phyloP scores from a whole-genome alignment of 2,888 invertebrate species.

The Clitarchus hookeri region DNA sequence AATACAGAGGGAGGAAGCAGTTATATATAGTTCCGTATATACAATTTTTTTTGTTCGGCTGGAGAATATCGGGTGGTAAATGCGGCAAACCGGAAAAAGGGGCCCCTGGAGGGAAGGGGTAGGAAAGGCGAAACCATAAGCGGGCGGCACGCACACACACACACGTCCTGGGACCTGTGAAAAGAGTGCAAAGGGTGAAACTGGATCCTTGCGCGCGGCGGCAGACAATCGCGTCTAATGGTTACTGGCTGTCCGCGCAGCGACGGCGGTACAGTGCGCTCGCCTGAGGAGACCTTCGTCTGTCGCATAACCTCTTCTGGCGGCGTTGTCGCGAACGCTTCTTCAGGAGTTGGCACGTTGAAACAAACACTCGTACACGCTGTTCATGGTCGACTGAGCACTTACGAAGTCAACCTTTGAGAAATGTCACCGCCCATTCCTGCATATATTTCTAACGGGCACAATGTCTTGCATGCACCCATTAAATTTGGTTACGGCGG shows the following conservation, averaged over 20 bases:
- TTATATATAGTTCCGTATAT: not conserved
- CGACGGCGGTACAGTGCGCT: not conserved
- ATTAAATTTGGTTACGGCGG: no score
- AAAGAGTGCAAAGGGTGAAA: not conserved
- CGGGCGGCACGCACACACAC: not conserved
- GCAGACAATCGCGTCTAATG: not conserved
- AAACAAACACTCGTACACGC: no score
- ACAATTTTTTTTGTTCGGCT: not conserved
- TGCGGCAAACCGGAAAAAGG: not conserved
- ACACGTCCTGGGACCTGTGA: not conserved
- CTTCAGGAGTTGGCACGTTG: no score
- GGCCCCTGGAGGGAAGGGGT: not conserved
- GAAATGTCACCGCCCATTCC: no score
- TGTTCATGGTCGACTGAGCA: no score
- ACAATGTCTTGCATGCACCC: no score
- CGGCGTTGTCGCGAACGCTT: no score
- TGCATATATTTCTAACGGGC: no score
- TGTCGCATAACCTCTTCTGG: no score
- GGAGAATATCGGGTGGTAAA: constrained; percentile 4
- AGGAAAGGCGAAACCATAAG: not conserved
- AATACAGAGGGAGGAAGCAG: not conserved
- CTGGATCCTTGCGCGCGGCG: not conserved
- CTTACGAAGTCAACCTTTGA: no score
- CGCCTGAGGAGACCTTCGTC: no score
- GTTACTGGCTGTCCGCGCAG: not conserved